These are phyloP conservation scores for Cyanistes caeruleus DNA, from an alignment of 2,113 vertebrate species.

Conservation along the genomic window DNA sequence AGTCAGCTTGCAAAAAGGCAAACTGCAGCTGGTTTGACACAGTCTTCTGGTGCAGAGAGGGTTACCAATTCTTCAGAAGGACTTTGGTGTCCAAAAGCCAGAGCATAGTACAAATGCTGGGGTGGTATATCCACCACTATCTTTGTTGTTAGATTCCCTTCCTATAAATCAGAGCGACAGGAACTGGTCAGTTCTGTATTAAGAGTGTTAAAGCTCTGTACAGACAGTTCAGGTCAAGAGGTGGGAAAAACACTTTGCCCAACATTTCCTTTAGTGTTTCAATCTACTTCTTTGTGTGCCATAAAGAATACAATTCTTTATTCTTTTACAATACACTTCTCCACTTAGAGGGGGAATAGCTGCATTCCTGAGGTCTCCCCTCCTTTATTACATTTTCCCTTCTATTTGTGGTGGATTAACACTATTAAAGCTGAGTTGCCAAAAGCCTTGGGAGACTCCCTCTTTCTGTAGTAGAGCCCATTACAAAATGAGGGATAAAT, in stretches of 20 bases:
- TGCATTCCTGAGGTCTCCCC: neutral
- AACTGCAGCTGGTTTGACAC: neutral
- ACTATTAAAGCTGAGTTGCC: neutral
- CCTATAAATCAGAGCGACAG: neutral
- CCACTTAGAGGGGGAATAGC: neutral
- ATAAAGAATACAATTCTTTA: neutral
- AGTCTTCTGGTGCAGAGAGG: neutral
- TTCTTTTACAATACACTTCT: neutral
- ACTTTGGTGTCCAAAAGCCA: neutral
- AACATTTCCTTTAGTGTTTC: neutral
- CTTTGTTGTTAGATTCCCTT: neutral
- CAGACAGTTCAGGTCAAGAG: neutral
- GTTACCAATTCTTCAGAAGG: neutral
- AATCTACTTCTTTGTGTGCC: neutral
- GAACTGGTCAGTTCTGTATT: neutral
- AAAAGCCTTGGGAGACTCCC: neutral
- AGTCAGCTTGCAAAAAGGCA: neutral
- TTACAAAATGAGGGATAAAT: conserved; percentile 1
- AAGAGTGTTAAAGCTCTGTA: neutral
- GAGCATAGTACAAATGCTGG: neutral
- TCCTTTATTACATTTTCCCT: neutral
- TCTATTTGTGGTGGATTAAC: neutral
- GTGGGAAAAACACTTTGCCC: neutral
- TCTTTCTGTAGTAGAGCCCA: neutral
- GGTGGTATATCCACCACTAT: neutral